Base-by-base conservation (phyloP, 2,888 invertebrate genomes). In the Papilio protenor region DNA sequence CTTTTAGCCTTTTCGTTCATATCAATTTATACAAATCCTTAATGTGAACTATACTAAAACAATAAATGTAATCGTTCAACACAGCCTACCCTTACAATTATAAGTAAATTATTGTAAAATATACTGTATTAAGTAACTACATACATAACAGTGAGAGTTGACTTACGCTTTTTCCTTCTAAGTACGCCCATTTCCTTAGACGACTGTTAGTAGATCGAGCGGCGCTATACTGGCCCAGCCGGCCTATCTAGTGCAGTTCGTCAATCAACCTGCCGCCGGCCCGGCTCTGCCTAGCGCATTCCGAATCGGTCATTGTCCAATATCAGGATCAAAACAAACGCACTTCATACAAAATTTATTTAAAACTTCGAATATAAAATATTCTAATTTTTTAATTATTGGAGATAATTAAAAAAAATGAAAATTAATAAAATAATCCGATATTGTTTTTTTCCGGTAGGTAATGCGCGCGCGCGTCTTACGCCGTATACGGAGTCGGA, bases 161-260 rank as follows among this genome's bases (percentile, higher is more conserved):
- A 94, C 94, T 94, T 90, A 94, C 94, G 94, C 88, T 94, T 94
- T 90, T 94, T 94, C 86, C 91, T 90, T 84, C 94, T 89, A 87
- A 94, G 91, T 82, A 94, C 94, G 83, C 94, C 94, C 94, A 94
- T 94, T 91, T 90, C 88, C 89, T 87, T 80, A 84, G 80, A 87
- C 87, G 81, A 84, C 47, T 59, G 47, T 66, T 78, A 75, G 57
- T 75, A 49, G 72, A 79, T 85, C 27, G 33, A 85, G 84, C 83
- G 85, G 86, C 86, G 87, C 83, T 84, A 85, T 84, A 83, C 84
- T 86, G 79, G 84, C 83, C 84, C 81, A 87, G 87, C 86, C 86
- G 81, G 82, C 84, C 84, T 78, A 86, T 77, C 77, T 79, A 80
- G 73, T 77, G 64, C 64, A 78, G 75, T 84, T 86, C 89, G 86